Conservation (phyloP, 2,888 invertebrate species). For the Thereva unica region DNA sequence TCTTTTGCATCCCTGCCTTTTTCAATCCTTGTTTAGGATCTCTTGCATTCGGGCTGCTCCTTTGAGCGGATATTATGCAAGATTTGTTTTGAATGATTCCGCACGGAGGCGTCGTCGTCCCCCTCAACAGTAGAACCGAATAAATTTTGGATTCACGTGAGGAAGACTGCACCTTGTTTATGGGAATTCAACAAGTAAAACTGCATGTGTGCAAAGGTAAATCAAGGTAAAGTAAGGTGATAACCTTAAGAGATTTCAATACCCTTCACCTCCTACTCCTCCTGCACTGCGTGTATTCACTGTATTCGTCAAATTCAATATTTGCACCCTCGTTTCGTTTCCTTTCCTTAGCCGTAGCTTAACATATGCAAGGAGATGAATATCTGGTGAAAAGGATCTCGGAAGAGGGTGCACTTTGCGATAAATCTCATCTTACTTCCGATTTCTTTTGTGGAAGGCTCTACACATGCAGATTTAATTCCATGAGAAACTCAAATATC, state of each 20-base stretch:
- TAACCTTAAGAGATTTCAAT: too few relatives aligned
- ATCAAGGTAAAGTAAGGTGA: too few relatives aligned
- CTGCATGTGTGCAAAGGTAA: too few relatives aligned
- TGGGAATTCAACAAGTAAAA: too few relatives aligned
- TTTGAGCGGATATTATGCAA: slow-evolving; percentile 1
- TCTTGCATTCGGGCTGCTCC: not conserved
- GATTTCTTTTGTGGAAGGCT: slow-evolving; percentile 19
- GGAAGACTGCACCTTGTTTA: not conserved
- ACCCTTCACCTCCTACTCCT: too few relatives aligned
- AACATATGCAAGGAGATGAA: too few relatives aligned
- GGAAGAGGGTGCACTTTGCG: not conserved
- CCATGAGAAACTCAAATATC: slow-evolving; percentile 37
- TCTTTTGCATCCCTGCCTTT: not conserved
- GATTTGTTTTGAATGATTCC: not conserved
- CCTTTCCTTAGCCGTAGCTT: too few relatives aligned
- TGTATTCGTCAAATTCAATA: too few relatives aligned
- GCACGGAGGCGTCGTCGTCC: not conserved
- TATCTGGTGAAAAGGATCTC: not conserved
- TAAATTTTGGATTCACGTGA: slow-evolving; percentile 18
- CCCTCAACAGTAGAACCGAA: not conserved
- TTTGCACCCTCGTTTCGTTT: too few relatives aligned
- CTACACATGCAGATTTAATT: slow-evolving; percentile 3
- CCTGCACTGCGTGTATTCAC: too few relatives aligned
- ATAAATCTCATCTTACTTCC: slow-evolving; percentile 32
- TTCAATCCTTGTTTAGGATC: not conserved